Evolutionary conservation across 1,140 invertebrate genomes (phyloP).

Genomic region (Monochamus saltuarius): DNA sequence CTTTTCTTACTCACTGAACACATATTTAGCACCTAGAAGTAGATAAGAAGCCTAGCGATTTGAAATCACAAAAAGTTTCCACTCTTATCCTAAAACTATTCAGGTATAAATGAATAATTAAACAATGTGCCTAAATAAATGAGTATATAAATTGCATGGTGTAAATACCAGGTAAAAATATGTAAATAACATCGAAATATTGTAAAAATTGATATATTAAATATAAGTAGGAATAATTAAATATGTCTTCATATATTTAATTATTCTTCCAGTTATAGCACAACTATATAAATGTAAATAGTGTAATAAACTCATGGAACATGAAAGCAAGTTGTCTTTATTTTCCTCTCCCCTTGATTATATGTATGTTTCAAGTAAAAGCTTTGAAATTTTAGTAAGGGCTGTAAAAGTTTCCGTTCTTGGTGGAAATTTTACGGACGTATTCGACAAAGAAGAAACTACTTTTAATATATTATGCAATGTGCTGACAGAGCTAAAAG

Average conservation of each 20-base stretch:
- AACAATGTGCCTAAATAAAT: constrained; percentile 36
- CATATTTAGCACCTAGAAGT: too few relatives aligned
- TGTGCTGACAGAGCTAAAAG: too few relatives aligned
- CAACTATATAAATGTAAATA: too few relatives aligned
- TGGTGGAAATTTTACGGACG: too few relatives aligned
- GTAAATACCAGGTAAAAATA: constrained; percentile 18
- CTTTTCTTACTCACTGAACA: too few relatives aligned
- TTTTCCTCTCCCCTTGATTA: background rate
- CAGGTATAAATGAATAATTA: constrained; percentile 26
- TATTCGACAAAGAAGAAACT: too few relatives aligned
- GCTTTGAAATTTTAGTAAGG: too few relatives aligned
- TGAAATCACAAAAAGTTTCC: too few relatives aligned
- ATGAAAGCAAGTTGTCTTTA: background rate
- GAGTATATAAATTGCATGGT: constrained; percentile 8
- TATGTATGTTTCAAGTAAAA: background rate
- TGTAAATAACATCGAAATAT: constrained; percentile 22
- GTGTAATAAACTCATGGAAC: background rate
- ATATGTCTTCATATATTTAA: constrained; percentile 12
- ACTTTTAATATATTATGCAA: too few relatives aligned
- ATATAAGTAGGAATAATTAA: constrained; percentile 9
- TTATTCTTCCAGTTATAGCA: background rate
- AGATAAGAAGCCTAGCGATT: too few relatives aligned
- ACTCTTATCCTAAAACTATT: constrained; percentile 19
- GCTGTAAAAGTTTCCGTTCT: too few relatives aligned
- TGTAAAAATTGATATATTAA: background rate